Base-by-base conservation (phyloP, 2,113 vertebrate genomes). In the Clarias macrocephalus region DNA sequence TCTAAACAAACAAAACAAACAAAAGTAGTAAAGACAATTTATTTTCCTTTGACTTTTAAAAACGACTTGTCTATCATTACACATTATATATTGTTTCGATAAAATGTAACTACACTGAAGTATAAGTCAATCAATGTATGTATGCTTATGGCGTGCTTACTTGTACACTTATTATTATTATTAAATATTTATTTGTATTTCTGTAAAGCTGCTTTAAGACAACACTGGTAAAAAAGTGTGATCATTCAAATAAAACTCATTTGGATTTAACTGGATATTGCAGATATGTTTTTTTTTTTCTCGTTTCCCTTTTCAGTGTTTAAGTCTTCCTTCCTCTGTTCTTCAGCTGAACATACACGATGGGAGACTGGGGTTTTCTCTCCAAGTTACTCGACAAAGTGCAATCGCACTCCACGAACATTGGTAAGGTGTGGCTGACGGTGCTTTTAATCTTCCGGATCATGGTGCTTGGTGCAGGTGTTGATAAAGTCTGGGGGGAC, bases 351-450 rank as follows among this genome's bases (percentile, higher is more conserved):
- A 15, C 30, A 18, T 30, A 83, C 21, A 57, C 42, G 60, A 93
- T 95, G 95, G 94, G 92, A 62, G 91, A 95, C 66, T 95, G 94
- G 94, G 93, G 92, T 62, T 89, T 95, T 18, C 89, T 95, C n/a
- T 92, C 93, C 21, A 87, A 82, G 1, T 66, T 95, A 66, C 79
- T 95, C 83, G 94, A 95, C 88, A 94, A 95, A 73, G 94, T 95
- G 23, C 94, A 95, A 88, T 91, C 91, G 3, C 94, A 95, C 75
- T 94, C 95, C 62, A 95, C 95, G 0, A 88, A 91, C 2, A 83
- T 95, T 16, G 94, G 95, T 16, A 95, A 95, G 79, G 93, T 95
- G 2, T 95, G 94, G 94, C 90, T 95, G 92, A 92, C 91, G 0
- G 91, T 95, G 15, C 91, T 95, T 0, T 94, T 95, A 63, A 89